Base-by-base conservation (phyloP, 1,140 invertebrate genomes). In the Drosophila leontia region DNA sequence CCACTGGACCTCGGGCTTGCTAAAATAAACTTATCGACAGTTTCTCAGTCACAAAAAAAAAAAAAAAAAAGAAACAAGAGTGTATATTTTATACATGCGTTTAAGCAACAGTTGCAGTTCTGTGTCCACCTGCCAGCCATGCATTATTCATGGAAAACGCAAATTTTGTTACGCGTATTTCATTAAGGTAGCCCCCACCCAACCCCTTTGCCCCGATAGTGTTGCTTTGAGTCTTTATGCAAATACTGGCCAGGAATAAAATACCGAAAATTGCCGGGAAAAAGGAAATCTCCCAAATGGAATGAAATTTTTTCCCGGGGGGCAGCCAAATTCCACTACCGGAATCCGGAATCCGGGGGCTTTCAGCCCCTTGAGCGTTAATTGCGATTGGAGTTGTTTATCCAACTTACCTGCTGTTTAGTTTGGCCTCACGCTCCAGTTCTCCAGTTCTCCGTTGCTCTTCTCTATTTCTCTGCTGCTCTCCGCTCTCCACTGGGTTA, bases 351-450 rank as follows among this genome's bases (percentile, higher is more conserved):
- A 12, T 13, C 41, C 41, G 29, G 48, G 13, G 47, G 34, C 19
- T 23, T 41, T 74, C 53, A 32, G 50, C 55, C 80, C 55, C 82
- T 64, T 44, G 17, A 59, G 55, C 41, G 62, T 64, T 87, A 87
- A 83, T 80, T 88, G 69, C 67, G 60, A 74, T 70, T 68, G 61
- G 61, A 74, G 72, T 70, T 84, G 69, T 84, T 87, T 80, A 51
- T 63, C 26, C 80, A 87, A 87, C 78, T 87, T 84, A 87, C 84
- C 83, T 87, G 60, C 74, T 88, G 69, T 88, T 88, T 80, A 87
- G 84, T 84, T 88, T 83, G 61, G 41, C 44, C 64, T 79, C 71
- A 82, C 82, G 80, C 82, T 87, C 83, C 67, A 86, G 61, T 85
- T 85, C 63, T 55, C 29, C 45, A 15, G 57, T 58, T 57, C 29